Evolutionary conservation across 2,113 vertebrate species (phyloP).

Genomic region (Climacteris rufus): DNA sequence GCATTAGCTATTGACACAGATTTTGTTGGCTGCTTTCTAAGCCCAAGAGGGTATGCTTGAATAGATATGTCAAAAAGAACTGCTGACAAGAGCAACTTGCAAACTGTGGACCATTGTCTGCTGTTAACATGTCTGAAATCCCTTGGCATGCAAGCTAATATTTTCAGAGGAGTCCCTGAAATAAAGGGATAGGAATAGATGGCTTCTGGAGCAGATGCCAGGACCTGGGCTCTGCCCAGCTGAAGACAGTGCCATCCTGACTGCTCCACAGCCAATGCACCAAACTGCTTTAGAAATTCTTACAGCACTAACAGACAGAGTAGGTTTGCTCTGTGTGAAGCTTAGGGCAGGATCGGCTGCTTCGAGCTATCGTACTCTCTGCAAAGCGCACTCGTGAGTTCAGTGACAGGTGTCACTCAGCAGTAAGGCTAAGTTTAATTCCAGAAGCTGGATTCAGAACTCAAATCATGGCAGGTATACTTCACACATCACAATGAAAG

Average conservation of each 20-base stretch:
- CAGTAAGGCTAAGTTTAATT: neutral
- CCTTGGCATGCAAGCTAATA: neutral
- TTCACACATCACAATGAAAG: neutral
- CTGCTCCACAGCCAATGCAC: neutral
- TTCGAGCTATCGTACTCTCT: neutral
- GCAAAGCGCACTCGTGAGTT: neutral
- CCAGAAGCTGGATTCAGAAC: neutral
- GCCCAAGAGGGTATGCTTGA: slow-evolving; percentile 36
- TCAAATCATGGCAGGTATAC: neutral
- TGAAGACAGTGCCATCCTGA: neutral
- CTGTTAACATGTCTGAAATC: slow-evolving; percentile 41
- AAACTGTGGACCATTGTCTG: slow-evolving; percentile 49
- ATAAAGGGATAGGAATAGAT: neutral
- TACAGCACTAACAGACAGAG: neutral
- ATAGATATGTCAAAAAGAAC: slow-evolving; percentile 56
- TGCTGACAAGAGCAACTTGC: slow-evolving; percentile 58
- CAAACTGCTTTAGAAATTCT: neutral
- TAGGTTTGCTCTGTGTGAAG: neutral
- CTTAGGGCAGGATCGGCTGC: neutral
- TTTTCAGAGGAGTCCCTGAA: neutral
- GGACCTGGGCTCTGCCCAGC: neutral
- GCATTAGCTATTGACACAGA: slow-evolving; percentile 31
- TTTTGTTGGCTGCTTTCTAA: slow-evolving; percentile 13
- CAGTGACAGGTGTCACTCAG: neutral
- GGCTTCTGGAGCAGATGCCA: neutral